Conservation (phyloP, 2,888 invertebrate species). For the Melikaiella ostensackeni region DNA sequence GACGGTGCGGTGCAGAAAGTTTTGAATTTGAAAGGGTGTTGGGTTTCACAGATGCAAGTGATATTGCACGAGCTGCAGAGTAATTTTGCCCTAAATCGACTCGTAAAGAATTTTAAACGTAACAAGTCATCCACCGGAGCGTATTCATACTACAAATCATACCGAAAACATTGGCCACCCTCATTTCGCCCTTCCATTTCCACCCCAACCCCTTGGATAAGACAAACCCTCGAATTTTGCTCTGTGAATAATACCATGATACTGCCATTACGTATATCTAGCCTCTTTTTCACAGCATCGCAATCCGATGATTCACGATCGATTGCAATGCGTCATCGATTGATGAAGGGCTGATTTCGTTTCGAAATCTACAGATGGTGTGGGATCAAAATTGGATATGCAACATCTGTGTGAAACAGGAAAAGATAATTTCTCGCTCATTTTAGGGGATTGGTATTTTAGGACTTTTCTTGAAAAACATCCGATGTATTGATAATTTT, state of each 20-base stretch:
- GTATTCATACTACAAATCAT: slow-evolving; percentile 45
- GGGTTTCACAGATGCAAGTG: slow-evolving; percentile 22
- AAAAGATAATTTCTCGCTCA: no score
- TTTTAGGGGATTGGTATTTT: no score
- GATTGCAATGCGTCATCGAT: slow-evolving; percentile 2
- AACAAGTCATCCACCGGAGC: slow-evolving; percentile 11
- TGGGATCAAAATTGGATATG: no score
- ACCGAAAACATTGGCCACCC: slow-evolving; percentile 52
- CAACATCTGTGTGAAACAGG: no score
- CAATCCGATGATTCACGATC: slow-evolving; percentile 31
- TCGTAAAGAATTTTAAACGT: slow-evolving; percentile 52
- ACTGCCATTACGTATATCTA: slow-evolving; percentile 52
- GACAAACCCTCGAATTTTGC: slow-evolving; percentile 54
- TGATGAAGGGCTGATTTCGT: no score
- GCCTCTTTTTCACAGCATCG: slow-evolving; percentile 37
- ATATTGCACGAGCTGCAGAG: slow-evolving; percentile 25
- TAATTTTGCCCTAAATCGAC: slow-evolving; percentile 46
- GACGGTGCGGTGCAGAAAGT: not conserved
- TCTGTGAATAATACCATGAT: slow-evolving; percentile 52
- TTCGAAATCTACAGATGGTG: no score
- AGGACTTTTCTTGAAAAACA: no score
- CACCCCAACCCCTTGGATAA: slow-evolving; percentile 35
- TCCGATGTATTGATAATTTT: no score
- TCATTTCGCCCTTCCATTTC: slow-evolving; percentile 38
- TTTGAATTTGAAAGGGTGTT: slow-evolving; percentile 13